Evolutionary conservation across 2,888 invertebrate genomes (phyloP).

Genomic region (Mycalesis mineus): DNA sequence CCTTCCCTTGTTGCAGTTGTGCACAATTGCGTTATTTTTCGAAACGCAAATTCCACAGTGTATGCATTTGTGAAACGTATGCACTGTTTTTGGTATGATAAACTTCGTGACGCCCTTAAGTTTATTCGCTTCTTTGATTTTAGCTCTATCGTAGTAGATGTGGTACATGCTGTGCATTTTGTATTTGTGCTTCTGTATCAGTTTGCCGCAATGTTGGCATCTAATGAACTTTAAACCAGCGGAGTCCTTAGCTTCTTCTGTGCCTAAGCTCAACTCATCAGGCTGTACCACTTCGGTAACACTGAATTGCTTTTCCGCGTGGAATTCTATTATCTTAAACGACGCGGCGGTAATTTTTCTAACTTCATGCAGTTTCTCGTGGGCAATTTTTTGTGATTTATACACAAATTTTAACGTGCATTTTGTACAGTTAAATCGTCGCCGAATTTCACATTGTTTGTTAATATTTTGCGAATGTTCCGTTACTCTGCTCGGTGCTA

Average conservation of each 20-base stretch:
- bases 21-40: constrained; percentile 1
- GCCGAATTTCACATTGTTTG: constrained; percentile 14
- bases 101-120: neutral
- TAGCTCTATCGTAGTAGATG: neutral
- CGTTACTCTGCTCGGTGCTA: constrained; percentile 20
- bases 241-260: constrained; percentile 6
- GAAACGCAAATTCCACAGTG: constrained; percentile 20
- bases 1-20: constrained; percentile 8
- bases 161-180: constrained; percentile 20
- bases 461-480: constrained; percentile 26
- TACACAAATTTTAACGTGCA: constrained; percentile 30
- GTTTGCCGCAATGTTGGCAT: constrained; percentile 30
- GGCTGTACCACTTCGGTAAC: constrained; percentile 19
- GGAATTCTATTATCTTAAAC: constrained; percentile 34
- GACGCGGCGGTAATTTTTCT: constrained; percentile 13
- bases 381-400: constrained; percentile 17
- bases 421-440: constrained; percentile 9
- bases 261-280: neutral
- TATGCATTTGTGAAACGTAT: constrained; percentile 24
- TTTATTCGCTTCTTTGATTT: neutral
- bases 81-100: neutral
- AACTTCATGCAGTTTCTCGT: constrained; percentile 31
- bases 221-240: constrained; percentile 30
- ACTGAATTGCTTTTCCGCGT: constrained; percentile 21
- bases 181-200: constrained; percentile 27